phyloP scores from a whole-genome alignment of 2,888 invertebrate species.

The Thereva nobilitata region DNA sequence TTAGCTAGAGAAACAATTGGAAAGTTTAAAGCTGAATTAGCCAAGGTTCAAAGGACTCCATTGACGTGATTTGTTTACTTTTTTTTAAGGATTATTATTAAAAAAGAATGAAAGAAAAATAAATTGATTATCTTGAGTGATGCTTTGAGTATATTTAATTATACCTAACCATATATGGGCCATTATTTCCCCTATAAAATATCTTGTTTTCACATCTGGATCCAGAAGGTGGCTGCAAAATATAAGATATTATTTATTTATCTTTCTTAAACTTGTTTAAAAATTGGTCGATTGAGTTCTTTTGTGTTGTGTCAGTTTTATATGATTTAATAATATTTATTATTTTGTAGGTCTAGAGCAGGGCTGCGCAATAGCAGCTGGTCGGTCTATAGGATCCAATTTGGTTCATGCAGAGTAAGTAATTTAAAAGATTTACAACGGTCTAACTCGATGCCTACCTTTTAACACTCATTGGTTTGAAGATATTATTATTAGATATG shows the following conservation, averaged over 20 bases:
- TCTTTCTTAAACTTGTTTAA: too few species aligned
- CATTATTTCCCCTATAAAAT: slow-evolving; percentile 55
- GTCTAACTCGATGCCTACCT: too few species aligned
- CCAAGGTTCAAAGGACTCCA: slow-evolving; percentile 53
- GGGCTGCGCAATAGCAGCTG: too few species aligned
- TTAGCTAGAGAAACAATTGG: slow-evolving; percentile 83
- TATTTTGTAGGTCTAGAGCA: too few species aligned
- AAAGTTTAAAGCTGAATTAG: slow-evolving; percentile 78
- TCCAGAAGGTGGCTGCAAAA: slow-evolving; percentile 60
- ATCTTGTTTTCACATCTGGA: slow-evolving; percentile 60
- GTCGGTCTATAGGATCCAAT: too few species aligned
- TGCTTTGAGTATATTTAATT: not conserved
- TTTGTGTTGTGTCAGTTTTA: too few species aligned
- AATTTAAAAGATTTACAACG: too few species aligned
- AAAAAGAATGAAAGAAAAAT: slow-evolving; percentile 13
- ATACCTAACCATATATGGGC: slow-evolving; percentile 53
- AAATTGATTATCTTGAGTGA: not conserved
- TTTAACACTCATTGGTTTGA: too few species aligned
- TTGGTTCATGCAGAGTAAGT: too few species aligned
- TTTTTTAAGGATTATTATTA: not conserved
- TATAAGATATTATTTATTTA: slow-evolving; percentile 20
- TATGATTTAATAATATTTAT: too few species aligned
- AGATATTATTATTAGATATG: too few species aligned
- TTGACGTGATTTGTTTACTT: slow-evolving; percentile 29
- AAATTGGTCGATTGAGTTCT: too few species aligned